phyloP scores from a whole-genome alignment of 1,140 invertebrate species.

The Araneus ventricosus region DNA sequence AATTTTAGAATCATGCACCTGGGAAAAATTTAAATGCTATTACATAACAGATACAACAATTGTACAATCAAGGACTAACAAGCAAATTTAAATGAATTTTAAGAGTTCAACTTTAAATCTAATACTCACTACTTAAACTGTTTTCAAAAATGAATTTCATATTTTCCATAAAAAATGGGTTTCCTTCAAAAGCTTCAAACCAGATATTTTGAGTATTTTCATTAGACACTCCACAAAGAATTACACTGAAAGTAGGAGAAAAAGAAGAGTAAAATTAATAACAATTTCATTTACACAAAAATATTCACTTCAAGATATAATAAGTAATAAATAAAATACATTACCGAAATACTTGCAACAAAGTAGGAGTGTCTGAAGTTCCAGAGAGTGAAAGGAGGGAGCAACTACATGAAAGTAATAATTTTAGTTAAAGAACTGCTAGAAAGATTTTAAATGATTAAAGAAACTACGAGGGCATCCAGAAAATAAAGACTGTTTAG shows the following conservation, averaged over 20 bases:
- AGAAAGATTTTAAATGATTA: too few relatives aligned
- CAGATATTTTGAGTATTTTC: conserved; percentile 2
- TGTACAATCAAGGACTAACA: too few relatives aligned
- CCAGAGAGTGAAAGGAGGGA: conserved; percentile 24
- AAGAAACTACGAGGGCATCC: too few relatives aligned
- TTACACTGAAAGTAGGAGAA: conserved; percentile 20
- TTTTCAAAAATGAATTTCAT: conserved; percentile 61
- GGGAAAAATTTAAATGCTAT: too few relatives aligned
- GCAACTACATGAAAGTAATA: conserved; percentile 1
- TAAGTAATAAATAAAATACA: conserved; percentile 10
- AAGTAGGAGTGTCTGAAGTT: conserved; percentile 48
- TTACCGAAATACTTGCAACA: conserved; percentile 55
- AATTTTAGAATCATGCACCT: too few relatives aligned
- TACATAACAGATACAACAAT: too few relatives aligned
- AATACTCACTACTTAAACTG: conserved; percentile 32
- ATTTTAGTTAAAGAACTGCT: background rate
- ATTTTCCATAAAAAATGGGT: conserved; percentile 42
- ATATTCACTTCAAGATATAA: background rate
- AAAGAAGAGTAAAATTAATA: background rate
- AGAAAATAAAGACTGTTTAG: too few relatives aligned
- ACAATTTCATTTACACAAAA: background rate
- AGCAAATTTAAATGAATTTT: too few relatives aligned
- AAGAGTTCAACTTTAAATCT: background rate
- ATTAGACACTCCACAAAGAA: conserved; percentile 39
- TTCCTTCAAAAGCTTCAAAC: conserved; percentile 40